phyloP scores from a whole-genome alignment of 2,113 vertebrate species.

The Oryzias javanicus region DNA sequence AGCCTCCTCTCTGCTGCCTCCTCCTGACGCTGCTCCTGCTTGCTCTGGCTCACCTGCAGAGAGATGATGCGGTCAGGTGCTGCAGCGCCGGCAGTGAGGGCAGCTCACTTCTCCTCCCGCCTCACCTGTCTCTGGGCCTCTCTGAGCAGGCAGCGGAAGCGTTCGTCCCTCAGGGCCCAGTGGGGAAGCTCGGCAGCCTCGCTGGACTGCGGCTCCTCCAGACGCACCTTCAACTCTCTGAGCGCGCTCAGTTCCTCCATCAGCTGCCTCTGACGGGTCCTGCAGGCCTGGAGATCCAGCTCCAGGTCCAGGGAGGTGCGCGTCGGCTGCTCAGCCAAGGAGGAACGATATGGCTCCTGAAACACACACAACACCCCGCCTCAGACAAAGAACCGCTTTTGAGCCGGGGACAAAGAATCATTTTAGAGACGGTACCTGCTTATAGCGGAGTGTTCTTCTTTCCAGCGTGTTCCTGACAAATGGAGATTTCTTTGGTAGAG shows the following conservation, averaged over 20 bases:
- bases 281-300: conserved; percentile 99
- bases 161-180: conserved; percentile 92
- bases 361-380: conserved; percentile 6
- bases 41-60: conserved; percentile 87
- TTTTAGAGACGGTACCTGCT: conserved; percentile 80
- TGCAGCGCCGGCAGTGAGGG: rapidly evolving
- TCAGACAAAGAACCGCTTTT: no score
- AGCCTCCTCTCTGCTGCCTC: conserved; percentile 93
- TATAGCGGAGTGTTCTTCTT: conserved; percentile 90
- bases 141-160: conserved; percentile 86
- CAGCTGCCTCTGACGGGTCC: conserved; percentile 92
- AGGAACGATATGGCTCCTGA: conserved; percentile 89
- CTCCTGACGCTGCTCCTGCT: conserved; percentile 92
- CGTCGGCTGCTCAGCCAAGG: conserved; percentile 90
- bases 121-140: conserved; percentile 97
- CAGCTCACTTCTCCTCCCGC: rapidly evolving
- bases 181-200: conserved; percentile 85
- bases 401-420: background rate
- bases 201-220: conserved; percentile 86
- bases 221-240: conserved; percentile 88
- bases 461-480: conserved; percentile 95
- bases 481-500: conserved; percentile 91
- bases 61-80: background rate
- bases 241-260: conserved; percentile 89
- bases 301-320: conserved; percentile 98